Evolutionary conservation across 2,797 vertebrate genomes (phyloP).

Genomic region (Rhinatrema bivittatum): DNA sequence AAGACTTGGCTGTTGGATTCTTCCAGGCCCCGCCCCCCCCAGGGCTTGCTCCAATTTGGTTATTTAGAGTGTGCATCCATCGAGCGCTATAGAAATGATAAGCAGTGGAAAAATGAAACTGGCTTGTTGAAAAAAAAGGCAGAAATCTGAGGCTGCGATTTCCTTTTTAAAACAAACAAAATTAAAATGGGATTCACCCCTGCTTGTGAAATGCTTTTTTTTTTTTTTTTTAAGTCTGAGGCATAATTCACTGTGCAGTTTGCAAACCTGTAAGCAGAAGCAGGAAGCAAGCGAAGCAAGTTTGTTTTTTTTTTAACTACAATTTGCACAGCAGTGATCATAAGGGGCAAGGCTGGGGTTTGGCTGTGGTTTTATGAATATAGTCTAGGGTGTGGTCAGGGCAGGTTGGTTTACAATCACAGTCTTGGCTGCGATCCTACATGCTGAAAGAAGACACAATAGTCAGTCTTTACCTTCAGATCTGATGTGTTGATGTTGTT

Average conservation of each 20-base stretch:
- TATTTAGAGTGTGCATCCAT: too few species aligned
- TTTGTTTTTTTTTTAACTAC: background rate
- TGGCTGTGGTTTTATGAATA: slow-evolving; percentile 13
- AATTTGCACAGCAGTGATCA: background rate
- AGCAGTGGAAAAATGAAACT: too few species aligned
- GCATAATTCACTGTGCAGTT: fast-evolving
- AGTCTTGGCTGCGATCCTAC: slow-evolving; percentile 4
- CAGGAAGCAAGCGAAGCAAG: background rate
- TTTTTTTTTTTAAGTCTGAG: background rate
- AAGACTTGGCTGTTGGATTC: too few species aligned
- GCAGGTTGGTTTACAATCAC: slow-evolving; percentile 19
- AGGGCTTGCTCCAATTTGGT: too few species aligned
- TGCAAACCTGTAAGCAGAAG: background rate
- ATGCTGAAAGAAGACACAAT: slow-evolving; percentile 18
- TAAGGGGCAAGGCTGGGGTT: slow-evolving; percentile 4
- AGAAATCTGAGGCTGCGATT: too few species aligned
- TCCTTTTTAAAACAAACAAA: too few species aligned
- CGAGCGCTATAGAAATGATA: too few species aligned
- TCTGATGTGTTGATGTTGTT: slow-evolving; percentile 6
- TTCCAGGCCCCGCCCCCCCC: too few species aligned
- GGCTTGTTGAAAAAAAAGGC: too few species aligned
- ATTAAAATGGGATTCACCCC: too few species aligned
- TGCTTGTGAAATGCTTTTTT: too few species aligned
- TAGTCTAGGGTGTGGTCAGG: slow-evolving; percentile 22
- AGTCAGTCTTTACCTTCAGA: slow-evolving; percentile 4